phyloP scores from a whole-genome alignment of 1,140 invertebrate species.

The Penaeus chinensis region DNA sequence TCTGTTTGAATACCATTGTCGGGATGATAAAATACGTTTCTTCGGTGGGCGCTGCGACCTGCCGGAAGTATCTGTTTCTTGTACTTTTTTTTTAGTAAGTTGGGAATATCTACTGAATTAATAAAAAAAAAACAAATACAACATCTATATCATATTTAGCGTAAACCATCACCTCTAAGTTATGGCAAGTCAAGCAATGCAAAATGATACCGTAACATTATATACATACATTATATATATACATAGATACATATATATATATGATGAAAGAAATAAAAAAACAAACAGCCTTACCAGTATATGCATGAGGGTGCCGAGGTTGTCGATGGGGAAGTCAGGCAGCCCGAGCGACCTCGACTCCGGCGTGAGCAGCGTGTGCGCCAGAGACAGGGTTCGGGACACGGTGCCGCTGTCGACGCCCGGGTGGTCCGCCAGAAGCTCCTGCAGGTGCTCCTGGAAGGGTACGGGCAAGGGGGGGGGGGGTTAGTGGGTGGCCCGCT shows the following conservation, averaged over 20 bases:
- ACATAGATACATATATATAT: neutral
- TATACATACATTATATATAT: too few species aligned
- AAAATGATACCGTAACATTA: too few species aligned
- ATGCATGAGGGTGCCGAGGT: conserved; percentile 75
- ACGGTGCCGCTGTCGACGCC: conserved; percentile 57
- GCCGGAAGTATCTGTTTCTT: too few species aligned
- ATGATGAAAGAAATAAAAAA: neutral
- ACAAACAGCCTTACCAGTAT: conserved; percentile 72
- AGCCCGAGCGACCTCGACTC: conserved; percentile 78
- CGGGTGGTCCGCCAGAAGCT: conserved; percentile 85
- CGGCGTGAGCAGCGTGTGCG: conserved; percentile 74
- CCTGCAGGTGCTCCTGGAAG: conserved; percentile 83
- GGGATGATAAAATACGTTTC: too few species aligned
- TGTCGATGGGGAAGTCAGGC: conserved; percentile 93
- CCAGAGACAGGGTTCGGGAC: conserved; percentile 60
- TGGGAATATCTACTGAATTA: too few species aligned
- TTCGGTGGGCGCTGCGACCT: too few species aligned
- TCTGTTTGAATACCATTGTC: too few species aligned
- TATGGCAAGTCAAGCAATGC: too few species aligned
- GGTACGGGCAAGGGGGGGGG: neutral
- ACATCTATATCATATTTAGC: too few species aligned
- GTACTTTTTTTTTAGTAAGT: too few species aligned
- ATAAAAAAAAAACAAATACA: too few species aligned
- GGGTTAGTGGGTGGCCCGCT: neutral
- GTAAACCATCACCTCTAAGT: too few species aligned